These are phyloP conservation scores for Tinea semifulvella DNA, from an alignment of 2,888 invertebrate species.

Conservation along the genomic window DNA sequence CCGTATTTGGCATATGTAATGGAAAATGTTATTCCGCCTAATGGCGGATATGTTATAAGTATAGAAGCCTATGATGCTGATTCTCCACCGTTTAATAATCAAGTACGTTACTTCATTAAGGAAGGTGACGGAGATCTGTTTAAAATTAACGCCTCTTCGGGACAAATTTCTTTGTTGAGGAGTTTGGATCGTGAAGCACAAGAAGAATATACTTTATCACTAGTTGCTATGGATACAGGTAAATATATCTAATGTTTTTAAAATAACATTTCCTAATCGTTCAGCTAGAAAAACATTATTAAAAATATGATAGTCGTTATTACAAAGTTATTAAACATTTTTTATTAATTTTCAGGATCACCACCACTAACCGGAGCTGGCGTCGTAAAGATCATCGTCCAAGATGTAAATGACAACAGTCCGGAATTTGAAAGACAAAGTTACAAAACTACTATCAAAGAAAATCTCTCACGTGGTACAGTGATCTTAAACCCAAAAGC, in stretches of 20 bases:
- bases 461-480: slow-evolving; percentile 83
- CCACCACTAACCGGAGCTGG: slow-evolving; percentile 94
- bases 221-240: slow-evolving; percentile 96
- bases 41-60: slow-evolving; percentile 80
- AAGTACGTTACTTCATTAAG: slow-evolving; percentile 92
- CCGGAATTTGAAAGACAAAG: slow-evolving; percentile 87
- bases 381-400: slow-evolving; percentile 86
- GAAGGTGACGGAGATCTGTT: slow-evolving; percentile 93
- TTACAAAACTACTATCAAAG: slow-evolving; percentile 80
- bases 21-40: slow-evolving; percentile 88
- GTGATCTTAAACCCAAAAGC: slow-evolving; percentile 82
- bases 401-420: slow-evolving; percentile 94
- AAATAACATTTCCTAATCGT: neutral
- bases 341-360: slow-evolving; percentile 72
- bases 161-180: slow-evolving; percentile 85
- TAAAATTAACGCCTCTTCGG: slow-evolving; percentile 90
- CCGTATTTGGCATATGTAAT: slow-evolving; percentile 93
- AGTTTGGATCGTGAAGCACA: slow-evolving; percentile 87
- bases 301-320: no score
- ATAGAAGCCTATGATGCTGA: slow-evolving; percentile 92
- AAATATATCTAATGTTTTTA: slow-evolving; percentile 32
- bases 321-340: slow-evolving; percentile 14
- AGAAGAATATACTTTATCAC: slow-evolving; percentile 83
- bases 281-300: neutral
- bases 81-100: slow-evolving; percentile 87